Conservation (phyloP, 2,888 invertebrate genomes). For the Atherix ibis region DNA sequence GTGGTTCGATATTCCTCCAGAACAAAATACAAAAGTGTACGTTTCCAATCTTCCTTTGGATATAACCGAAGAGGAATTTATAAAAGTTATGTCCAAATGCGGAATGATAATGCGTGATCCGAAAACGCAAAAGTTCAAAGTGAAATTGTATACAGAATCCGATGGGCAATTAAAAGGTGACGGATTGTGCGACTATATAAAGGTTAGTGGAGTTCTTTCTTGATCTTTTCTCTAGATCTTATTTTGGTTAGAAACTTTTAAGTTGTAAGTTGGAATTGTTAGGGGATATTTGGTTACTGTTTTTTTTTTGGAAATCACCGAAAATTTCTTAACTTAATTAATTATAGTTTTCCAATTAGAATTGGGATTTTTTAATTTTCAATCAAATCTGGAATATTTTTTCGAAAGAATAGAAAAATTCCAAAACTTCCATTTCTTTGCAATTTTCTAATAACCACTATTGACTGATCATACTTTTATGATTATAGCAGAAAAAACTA, state of each 20-base stretch:
- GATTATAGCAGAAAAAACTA: too few species aligned
- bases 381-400: too few species aligned
- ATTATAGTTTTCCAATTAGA: not conserved
- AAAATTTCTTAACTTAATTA: not conserved
- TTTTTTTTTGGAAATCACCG: not conserved
- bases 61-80: slow-evolving; percentile 76
- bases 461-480: too few species aligned
- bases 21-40: slow-evolving; percentile 89
- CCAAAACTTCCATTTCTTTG: too few species aligned
- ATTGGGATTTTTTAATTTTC: not conserved
- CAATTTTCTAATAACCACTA: too few species aligned
- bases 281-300: not conserved
- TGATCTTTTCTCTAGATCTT: too few species aligned
- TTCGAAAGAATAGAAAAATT: too few species aligned
- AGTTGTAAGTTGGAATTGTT: not conserved
- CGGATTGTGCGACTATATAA: slow-evolving; percentile 89
- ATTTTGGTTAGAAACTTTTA: too few species aligned
- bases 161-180: slow-evolving; percentile 85
- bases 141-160: slow-evolving; percentile 79
- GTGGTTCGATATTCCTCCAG: slow-evolving; percentile 88
- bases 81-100: slow-evolving; percentile 89
- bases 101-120: slow-evolving; percentile 86
- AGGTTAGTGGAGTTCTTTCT: slow-evolving; percentile 40
- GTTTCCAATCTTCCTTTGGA: slow-evolving; percentile 82
- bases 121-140: slow-evolving; percentile 61